Conservation (phyloP, 2,797 vertebrate species). For the Chaetodon trifasciatus region DNA sequence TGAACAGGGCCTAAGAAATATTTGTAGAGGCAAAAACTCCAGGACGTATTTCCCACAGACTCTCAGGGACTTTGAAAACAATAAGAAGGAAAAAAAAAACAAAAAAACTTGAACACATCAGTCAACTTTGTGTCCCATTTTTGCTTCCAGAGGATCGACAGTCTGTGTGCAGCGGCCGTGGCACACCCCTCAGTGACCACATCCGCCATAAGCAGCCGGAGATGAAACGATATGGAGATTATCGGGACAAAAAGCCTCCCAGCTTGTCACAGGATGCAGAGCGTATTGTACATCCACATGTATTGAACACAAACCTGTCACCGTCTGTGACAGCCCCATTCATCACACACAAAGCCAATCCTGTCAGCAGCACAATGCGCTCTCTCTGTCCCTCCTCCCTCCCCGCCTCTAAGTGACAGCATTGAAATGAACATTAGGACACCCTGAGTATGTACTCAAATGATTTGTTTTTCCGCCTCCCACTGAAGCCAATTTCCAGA, state of each 20-base stretch:
- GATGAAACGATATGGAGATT: constrained; percentile 86
- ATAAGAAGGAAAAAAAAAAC: neutral
- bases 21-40: constrained; percentile 5
- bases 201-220: constrained; percentile 78
- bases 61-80: constrained; percentile 46
- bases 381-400: constrained; percentile 66
- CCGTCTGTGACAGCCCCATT: constrained; percentile 87
- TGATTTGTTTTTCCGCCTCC: constrained; percentile 80
- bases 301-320: constrained; percentile 89
- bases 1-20: constrained; percentile 2
- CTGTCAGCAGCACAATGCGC: constrained; percentile 84
- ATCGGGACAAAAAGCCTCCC: constrained; percentile 85
- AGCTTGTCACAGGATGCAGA: constrained; percentile 86
- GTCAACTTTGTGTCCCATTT: constrained; percentile 65
- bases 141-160: constrained; percentile 51
- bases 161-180: constrained; percentile 67
- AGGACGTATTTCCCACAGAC: constrained; percentile 18
- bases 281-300: constrained; percentile 88
- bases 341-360: constrained; percentile 88
- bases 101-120: constrained; percentile 53
- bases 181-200: constrained; percentile 79
- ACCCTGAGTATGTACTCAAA: constrained; percentile 81
- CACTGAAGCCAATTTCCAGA: constrained; percentile 83
- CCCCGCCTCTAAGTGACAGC: constrained; percentile 84
- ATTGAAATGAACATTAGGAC: constrained; percentile 85